Evolutionary conservation across 37 sponge, comb jelly and placozoan genomes (phyloP).

Genomic region (Ephydatia muelleri): DNA sequence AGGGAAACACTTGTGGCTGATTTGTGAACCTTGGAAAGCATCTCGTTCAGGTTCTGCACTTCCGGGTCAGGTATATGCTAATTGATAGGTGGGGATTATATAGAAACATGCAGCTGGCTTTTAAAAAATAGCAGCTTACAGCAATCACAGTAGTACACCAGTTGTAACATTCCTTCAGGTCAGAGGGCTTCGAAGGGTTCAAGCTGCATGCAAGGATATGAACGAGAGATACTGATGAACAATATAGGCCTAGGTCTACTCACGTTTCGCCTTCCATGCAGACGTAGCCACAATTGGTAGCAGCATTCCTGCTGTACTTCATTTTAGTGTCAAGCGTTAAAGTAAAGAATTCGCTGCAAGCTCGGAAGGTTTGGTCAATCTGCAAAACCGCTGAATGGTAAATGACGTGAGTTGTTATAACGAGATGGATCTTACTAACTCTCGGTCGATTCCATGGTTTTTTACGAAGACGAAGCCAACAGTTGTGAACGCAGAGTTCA

Average conservation of each 20-base stretch:
- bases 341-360: constrained; percentile 39
- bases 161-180: constrained; percentile 69
- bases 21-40: constrained; percentile 5
- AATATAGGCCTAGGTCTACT: background rate
- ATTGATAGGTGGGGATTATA: constrained; percentile 8
- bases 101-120: background rate
- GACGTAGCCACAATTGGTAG: constrained; percentile 59
- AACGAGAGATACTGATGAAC: background rate
- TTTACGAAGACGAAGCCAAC: constrained; percentile 61
- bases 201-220: constrained; percentile 20
- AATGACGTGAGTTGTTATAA: too few relatives aligned
- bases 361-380: constrained; percentile 24
- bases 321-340: constrained; percentile 27
- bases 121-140: background rate
- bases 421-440: constrained; percentile 10
- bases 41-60: constrained; percentile 24
- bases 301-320: constrained; percentile 8
- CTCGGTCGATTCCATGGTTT: constrained; percentile 51
- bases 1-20: constrained; percentile 7
- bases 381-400: background rate
- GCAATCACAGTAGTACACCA: background rate
- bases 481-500: constrained; percentile 35
- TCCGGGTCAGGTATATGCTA: constrained; percentile 41
- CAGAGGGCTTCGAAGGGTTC: constrained; percentile 50
- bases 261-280: constrained; percentile 59